Base-by-base conservation (phyloP, 2,113 vertebrate species). In the Antechinus flavipes region DNA sequence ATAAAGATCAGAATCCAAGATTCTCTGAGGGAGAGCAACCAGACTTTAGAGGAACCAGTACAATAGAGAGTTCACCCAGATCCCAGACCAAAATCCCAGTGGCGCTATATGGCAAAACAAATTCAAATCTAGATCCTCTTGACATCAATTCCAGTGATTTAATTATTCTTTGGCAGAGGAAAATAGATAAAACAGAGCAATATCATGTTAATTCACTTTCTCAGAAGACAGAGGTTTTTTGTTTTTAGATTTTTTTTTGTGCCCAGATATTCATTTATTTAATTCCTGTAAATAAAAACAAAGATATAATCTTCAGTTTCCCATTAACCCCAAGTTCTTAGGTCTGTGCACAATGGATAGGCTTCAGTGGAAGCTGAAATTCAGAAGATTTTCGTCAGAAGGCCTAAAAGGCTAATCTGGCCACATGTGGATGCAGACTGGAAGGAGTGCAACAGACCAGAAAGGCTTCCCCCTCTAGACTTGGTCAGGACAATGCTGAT, bases 351-450 rank as follows among this genome's bases (percentile, higher is more conserved):
- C 42, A 24, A 23, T 22, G 23, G 30, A 55, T 10, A 52, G 61
- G 76, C 58, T 58, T 93, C 58, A 56, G n/a, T 55, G 24, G 58
- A 89, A 49, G 47, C 27, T 47, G 54, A 61, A 61, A 93, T 30
- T 53, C n/a, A 47, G 68, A 90, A 23, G 49, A 30, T 30, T 2
- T 9, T 61, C 11, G 56, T 61, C 54, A 90, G 42, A 56, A 47
- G 92, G 2, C 8, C 26, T 26, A 11, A 23, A 27, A n/a, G 91
- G 53, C 0, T 22, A 90, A 27, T 42, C n/a, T 3, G 23, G 93
- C 19, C 90, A 22, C 24, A 10, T 0, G 1, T 22, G 16, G 0
- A 4, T 7, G 2, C 52, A 22, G 24, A 24, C 0, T 14, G 89
- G n/a, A 42, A 12, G 22, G 25, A 56, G 1, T 19, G 90, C 12